These are phyloP conservation scores for Drosophila koepferae DNA, from an alignment of 2,888 invertebrate species.

Conservation along the genomic window DNA sequence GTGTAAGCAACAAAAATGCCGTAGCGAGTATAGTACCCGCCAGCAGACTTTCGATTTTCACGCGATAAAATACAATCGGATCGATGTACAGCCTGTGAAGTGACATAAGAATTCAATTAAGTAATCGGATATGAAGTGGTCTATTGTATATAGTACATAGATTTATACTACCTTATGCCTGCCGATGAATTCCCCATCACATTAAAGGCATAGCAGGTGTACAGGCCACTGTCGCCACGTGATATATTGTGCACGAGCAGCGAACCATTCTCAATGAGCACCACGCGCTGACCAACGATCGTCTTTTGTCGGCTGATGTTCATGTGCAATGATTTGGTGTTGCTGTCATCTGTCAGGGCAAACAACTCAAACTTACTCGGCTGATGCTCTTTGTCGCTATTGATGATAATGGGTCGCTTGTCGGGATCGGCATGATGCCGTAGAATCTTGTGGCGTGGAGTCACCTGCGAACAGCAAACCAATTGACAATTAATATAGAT, in stretches of 20 bases:
- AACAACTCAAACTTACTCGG: conserved; percentile 81
- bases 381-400: conserved; percentile 75
- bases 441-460: conserved; percentile 89
- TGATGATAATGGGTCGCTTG: conserved; percentile 82
- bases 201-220: conserved; percentile 94
- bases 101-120: background rate
- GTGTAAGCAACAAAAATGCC: conserved; percentile 91
- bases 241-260: conserved; percentile 90
- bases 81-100: conserved; percentile 90
- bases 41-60: conserved; percentile 93
- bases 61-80: conserved; percentile 92
- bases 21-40: conserved; percentile 93
- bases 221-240: conserved; percentile 93
- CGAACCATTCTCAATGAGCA: conserved; percentile 91
- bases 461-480: conserved; percentile 84
- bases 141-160: background rate
- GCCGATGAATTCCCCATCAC: conserved; percentile 92
- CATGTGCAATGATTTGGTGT: conserved; percentile 57
- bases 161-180: conserved; percentile 86
- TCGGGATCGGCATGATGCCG: conserved; percentile 92
- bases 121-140: background rate
- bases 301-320: conserved; percentile 67
- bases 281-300: conserved; percentile 73
- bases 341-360: conserved; percentile 77
- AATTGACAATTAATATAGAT: background rate